Conservation (phyloP, 2,113 vertebrate species). For the Ploceus nigricollis region DNA sequence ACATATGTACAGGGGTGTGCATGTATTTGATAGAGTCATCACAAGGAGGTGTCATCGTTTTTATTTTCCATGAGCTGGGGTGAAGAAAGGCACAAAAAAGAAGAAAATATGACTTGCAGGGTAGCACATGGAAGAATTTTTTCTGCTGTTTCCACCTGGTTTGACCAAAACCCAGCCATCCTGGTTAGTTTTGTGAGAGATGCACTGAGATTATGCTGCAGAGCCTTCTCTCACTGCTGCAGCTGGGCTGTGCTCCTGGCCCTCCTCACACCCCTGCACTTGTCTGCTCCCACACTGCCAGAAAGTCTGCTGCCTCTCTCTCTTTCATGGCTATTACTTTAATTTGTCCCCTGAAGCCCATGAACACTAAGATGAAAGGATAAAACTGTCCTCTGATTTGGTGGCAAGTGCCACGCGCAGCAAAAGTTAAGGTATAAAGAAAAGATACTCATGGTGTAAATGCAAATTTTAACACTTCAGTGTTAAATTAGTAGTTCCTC, state of each 20-base stretch:
- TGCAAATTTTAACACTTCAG: not conserved
- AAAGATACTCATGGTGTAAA: not conserved
- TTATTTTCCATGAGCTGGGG: not conserved
- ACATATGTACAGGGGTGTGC: accelerated
- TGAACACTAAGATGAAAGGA: not conserved
- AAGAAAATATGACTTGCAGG: not conserved
- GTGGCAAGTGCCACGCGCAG: not conserved
- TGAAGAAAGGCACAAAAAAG: not conserved
- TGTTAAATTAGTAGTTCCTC: not conserved
- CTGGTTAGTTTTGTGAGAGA: not conserved
- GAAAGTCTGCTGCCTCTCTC: not conserved
- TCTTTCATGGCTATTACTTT: accelerated
- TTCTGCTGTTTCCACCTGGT: not conserved
- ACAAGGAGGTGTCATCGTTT: not conserved
- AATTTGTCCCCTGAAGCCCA: not conserved
- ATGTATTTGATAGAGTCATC: not conserved
- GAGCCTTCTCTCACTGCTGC: not conserved
- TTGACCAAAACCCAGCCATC: not conserved
- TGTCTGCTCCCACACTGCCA: not conserved
- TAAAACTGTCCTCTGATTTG: not conserved
- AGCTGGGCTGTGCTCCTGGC: not conserved
- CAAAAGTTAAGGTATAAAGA: not conserved
- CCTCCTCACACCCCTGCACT: too few relatives aligned
- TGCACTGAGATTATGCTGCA: not conserved
- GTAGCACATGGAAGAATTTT: not conserved